A percentile compares a stretch with the other conserved stretches of the same genome.
Evolutionary conservation across 1,140 invertebrate species (phyloP).

Genomic region (Drosophila saltans): DNA sequence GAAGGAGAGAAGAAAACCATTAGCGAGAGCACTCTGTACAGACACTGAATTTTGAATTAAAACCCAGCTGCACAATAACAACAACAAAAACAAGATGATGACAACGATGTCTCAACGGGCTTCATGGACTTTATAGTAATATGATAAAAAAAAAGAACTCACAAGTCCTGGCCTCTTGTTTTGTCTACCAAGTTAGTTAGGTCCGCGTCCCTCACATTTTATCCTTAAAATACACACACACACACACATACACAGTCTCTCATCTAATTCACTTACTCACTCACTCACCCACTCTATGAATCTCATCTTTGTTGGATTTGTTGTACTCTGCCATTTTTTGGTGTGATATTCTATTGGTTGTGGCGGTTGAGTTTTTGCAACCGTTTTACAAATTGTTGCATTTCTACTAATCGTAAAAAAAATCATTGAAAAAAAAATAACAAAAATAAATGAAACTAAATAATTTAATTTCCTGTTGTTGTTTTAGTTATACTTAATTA

Average conservation of each 20-base stretch:
- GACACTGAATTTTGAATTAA: conserved; percentile 31
- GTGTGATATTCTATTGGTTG: conserved; percentile 83
- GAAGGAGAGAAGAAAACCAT: conserved; percentile 11
- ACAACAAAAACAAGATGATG: conserved; percentile 16
- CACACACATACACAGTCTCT: conserved; percentile 28
- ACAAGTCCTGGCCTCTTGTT: not conserved
- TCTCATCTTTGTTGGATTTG: conserved; percentile 67
- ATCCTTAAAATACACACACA: conserved; percentile 31
- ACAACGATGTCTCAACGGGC: no score
- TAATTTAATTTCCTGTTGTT: conserved; percentile 75
- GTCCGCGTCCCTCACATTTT: conserved; percentile 60
- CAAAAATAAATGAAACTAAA: conserved; percentile 27
- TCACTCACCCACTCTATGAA: conserved; percentile 45
- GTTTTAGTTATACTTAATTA: conserved; percentile 52
- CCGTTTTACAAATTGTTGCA: conserved; percentile 80
- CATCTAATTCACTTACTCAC: not conserved
- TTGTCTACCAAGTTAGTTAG: conserved; percentile 70
- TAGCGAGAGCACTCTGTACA: conserved; percentile 65
- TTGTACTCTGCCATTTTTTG: conserved; percentile 78
- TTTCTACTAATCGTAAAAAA: conserved; percentile 62
- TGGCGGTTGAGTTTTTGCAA: conserved; percentile 66
- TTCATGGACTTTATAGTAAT: not conserved
- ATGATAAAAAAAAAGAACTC: not conserved
- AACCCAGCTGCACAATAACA: conserved; percentile 49
- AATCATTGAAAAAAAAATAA: conserved; percentile 14